Conservation (phyloP, 2,888 invertebrate species). For the Stramonita haemastoma region DNA sequence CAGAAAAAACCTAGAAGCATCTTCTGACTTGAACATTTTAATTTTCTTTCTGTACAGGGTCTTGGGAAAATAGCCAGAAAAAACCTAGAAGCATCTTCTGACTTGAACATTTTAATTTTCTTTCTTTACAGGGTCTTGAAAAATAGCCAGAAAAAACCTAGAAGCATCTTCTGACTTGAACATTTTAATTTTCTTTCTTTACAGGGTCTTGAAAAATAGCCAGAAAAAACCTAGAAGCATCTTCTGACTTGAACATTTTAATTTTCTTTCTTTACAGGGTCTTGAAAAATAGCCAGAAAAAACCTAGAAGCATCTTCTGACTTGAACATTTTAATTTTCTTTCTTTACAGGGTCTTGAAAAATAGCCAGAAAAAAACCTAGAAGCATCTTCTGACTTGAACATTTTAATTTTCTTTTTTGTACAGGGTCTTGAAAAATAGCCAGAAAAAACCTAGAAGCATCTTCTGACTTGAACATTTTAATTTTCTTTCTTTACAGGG, state of each 20-base stretch:
- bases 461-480: not conserved
- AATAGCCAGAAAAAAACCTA: too few species aligned
- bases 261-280: conserved; percentile 60
- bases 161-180: not conserved
- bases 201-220: conserved; percentile 71
- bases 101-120: not conserved
- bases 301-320: not conserved
- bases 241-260: not conserved
- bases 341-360: conserved; percentile 69
- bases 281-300: conserved; percentile 50
- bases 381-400: not conserved
- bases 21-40: not conserved
- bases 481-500: conserved; percentile 60
- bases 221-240: too few species aligned
- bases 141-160: too few species aligned
- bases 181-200: not conserved
- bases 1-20: too few species aligned
- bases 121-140: conserved; percentile 69
- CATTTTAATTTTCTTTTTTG: not conserved
- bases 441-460: too few species aligned
- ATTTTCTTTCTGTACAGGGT: conserved; percentile 60
- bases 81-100: not conserved
- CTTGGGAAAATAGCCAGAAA: conserved; percentile 71
- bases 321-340: not conserved
- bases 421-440: conserved; percentile 70